Base-by-base conservation (phyloP, 2,888 invertebrate genomes). In the Cepaea hortensis region DNA sequence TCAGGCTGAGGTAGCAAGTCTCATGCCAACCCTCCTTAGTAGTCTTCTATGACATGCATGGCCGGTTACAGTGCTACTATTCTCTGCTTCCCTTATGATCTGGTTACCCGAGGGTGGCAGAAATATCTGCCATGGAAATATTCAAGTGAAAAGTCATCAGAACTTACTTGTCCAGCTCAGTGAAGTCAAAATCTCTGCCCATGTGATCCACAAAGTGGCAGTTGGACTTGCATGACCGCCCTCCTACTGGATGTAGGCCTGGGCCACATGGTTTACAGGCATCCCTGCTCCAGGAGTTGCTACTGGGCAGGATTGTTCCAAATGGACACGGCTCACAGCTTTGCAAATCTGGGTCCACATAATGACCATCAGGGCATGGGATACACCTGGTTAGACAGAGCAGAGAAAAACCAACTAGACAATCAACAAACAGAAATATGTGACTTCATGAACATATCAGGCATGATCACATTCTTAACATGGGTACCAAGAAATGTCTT, bases 351-450 rank as follows among this genome's bases (percentile, higher is more conserved):
- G 91, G 90, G 81, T 93, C 93, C 86, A 95, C 94, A 91, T 95
- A 96, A 77, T 95, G 94, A 3, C 96, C 96, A 72, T 93, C 92
- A 4, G 95, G 95, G 91, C 96, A 96, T 0, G 95, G 95, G 20
- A 95, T 94, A 91, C 96, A 96, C 5, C 95, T 95, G 90, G 55
- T 55, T 11, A 55, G 11, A 48, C 46, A 20, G n/a, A 61, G 6
- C 11, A 55, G 55, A 55, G 55, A 55, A 55, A 55, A 6, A 55
- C 11, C 6, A 68, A 68, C 18, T 68, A 3, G 18, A 68, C 5
- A 55, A 55, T 6, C 55, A 55, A 55, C 55, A 55, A 35, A 35
- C 35, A 35, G 35, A 35, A 35, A 35, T 35, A 35, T 35, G 35
- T 35, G 35, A 35, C 35, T 35, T 35, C 35, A 35, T 35, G 35